Base-by-base conservation (phyloP, 1,140 invertebrate genomes). In the Mylabris phalerata region DNA sequence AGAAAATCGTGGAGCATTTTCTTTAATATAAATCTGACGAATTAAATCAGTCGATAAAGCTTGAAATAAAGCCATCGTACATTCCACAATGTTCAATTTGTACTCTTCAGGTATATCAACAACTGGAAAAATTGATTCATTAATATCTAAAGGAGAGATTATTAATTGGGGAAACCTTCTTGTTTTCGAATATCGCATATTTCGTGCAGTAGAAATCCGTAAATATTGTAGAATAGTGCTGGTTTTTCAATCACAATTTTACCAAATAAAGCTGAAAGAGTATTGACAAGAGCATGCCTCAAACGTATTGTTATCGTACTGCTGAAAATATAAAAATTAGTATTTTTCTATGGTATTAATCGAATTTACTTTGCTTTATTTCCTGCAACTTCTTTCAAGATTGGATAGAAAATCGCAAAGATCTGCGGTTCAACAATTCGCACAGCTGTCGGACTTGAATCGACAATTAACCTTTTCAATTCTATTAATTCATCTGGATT, bases 101-200 rank as follows among this genome's bases (percentile, higher is more conserved):
- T 84, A 70, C 67, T 86, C 84, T 70, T 86, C 84, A 25, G 80
- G 75, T 4, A 70, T 64, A 48, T 50, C 9, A 44, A 74, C 69
- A 11, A 77, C 76, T 79, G 46, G 13, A 46, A 46, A 13, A 55
- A 38, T 27, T 41, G n/a, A n/a, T 4, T 2, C 11, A 4, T 42
- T 10, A 11, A n/a, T 45, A 45, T 5, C 1, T 19, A 45, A 5
- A 45, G 9, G 43, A 51, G 19, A 19, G 19, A 19, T 19, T 19
- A 19, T 19, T 19, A 19, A 19, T 19, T 19, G 19, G 1, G 0
- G n/a, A 55, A 60, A 66, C 67, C 62, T 60, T 26, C 48, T 41
- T 65, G 64, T 42, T 57, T 44, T 9, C 9, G 38, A 50, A 59
- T 11, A 62, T 60, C 52, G 64, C 60, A 68, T 50, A 67, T 61